phyloP scores from a whole-genome alignment of 2,113 vertebrate species.

The Xerus inauris region DNA sequence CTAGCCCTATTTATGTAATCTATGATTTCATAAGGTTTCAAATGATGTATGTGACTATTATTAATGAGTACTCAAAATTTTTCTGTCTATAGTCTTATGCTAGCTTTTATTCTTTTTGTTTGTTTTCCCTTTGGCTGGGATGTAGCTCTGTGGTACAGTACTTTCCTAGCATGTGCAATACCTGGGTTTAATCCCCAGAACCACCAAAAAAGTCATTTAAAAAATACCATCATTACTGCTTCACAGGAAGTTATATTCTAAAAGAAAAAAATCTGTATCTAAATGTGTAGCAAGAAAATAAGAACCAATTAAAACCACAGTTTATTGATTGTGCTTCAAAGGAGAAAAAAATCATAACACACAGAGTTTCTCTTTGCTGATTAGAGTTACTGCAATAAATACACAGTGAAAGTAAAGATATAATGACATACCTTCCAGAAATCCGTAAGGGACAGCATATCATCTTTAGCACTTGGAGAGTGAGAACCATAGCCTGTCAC shows the following conservation, averaged over 20 bases:
- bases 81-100: not conserved
- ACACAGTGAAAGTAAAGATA: not conserved
- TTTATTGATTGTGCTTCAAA: not conserved
- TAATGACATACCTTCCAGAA: not conserved
- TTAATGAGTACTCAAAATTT: not conserved
- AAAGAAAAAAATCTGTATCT: conserved; percentile 61
- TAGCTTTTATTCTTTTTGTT: not conserved
- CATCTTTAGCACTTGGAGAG: not conserved
- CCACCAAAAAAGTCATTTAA: not conserved
- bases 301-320: not conserved
- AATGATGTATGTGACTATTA: not conserved
- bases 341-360: not conserved
- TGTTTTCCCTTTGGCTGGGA: not conserved
- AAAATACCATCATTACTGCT: not conserved
- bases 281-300: not conserved
- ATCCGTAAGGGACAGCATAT: not conserved
- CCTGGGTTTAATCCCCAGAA: not conserved
- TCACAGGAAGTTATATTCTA: conserved; percentile 17
- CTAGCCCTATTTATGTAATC: not conserved
- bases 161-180: not conserved
- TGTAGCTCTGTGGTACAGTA: not conserved
- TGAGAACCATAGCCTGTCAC: not conserved
- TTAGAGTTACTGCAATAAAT: not conserved
- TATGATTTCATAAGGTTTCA: not conserved
- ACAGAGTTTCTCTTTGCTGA: not conserved